A percentile compares a stretch with the other conserved stretches of the same genome.
phyloP scores from a whole-genome alignment of 2,888 invertebrate species.

The Cecidostiba fungosa region DNA sequence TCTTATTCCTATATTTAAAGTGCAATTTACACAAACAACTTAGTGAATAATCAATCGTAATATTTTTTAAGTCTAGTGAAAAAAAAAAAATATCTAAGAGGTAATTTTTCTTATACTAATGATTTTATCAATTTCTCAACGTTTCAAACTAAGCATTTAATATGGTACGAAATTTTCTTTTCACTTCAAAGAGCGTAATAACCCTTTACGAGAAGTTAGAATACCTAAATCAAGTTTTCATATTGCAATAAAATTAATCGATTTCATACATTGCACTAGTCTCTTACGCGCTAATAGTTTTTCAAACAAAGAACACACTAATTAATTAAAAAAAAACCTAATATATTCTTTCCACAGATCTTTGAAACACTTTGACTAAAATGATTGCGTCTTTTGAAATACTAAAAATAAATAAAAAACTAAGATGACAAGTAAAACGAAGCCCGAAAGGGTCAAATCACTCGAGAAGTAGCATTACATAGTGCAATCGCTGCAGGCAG shows the following conservation, averaged over 20 bases:
- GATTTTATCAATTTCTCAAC: background rate
- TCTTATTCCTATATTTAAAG: background rate
- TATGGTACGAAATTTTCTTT: background rate
- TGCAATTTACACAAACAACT: background rate
- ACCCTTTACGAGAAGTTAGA: background rate
- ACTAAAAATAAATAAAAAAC: background rate
- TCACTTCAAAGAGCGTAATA: background rate
- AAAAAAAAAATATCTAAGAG: background rate
- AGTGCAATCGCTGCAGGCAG: constrained; percentile 17
- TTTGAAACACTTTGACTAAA: background rate
- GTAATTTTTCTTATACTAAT: background rate
- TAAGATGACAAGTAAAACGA: background rate
- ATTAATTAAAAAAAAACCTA: background rate
- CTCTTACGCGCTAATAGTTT: too few species aligned
- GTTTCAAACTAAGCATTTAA: background rate
- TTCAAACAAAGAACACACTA: too few species aligned
- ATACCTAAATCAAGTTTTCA: background rate
- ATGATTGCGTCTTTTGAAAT: background rate
- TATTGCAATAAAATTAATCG: background rate
- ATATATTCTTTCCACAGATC: background rate
- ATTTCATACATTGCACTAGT: background rate
- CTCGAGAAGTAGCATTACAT: background rate
- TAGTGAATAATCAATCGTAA: background rate
- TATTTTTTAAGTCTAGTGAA: background rate
- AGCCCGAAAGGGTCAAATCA: background rate